Base-by-base conservation (phyloP, 1,140 invertebrate species). In the Tetraneura akinire region DNA sequence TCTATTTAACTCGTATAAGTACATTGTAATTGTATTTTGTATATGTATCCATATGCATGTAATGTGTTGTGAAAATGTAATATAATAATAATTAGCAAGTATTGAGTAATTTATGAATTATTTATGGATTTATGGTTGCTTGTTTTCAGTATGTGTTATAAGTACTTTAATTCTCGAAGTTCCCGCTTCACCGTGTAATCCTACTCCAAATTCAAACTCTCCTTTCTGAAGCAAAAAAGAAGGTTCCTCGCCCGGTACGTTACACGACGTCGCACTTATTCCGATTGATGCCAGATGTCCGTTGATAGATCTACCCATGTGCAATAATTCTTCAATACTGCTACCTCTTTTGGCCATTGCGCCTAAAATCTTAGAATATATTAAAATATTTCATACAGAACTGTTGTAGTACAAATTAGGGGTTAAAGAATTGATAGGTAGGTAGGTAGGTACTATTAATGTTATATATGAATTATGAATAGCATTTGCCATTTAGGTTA, bases 101-200 rank as follows among this genome's bases (percentile, higher is more conserved):
- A 47, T 14, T 47, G 3, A 47, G 3, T 8, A 37, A 37, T 37
- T 4, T 37, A 37, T 37, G 3, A 37, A 8, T 4, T 8, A 37
- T 4, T 8, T 37, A 37, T 3, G 8, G 8, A 37, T 37, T 37
- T 37, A 37, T 37, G 8, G 8, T 37, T 37, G n/a, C 8, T 37
- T n/a, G 51, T 53, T 53, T 1, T 21, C 21, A n/a, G 3, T 53
- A 55, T 53, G 3, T 11, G 13, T 14, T 80, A 80, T 16, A 21
- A 57, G n/a, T 82, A 93, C 87, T 84, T 91, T 90, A 29, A 90
- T 86, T 83, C 90, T 89, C 81, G 89, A 88, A 16, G 93, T 90
- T 26, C 94, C 94, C n/a, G 92, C 91, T 86, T 96, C 94, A 1
- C 94, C 94, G 85, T 96, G 94, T 68, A 95, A 88, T 71, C 94